A percentile compares a stretch with the other conserved stretches of the same genome.
phyloP scores from a whole-genome alignment of 1,140 invertebrate genomes.

The Heliconius congener region DNA sequence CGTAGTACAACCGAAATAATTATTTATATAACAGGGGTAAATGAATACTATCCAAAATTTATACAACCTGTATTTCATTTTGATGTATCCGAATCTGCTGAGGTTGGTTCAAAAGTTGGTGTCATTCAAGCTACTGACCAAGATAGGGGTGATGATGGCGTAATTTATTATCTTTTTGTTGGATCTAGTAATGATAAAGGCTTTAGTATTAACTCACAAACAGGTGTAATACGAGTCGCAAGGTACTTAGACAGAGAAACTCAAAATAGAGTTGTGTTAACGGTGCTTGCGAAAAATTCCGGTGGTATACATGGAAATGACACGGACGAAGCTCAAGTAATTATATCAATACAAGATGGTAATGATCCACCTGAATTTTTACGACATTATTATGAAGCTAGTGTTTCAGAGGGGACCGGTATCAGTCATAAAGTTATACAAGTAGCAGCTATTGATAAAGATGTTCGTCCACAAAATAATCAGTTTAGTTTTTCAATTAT shows the following conservation, averaged over 20 bases:
- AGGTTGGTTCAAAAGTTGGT: slow-evolving; percentile 92
- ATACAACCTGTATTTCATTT: slow-evolving; percentile 95
- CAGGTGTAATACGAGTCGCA: slow-evolving; percentile 92
- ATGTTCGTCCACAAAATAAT: slow-evolving; percentile 94
- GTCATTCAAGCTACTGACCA: slow-evolving; percentile 94
- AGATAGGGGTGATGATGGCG: slow-evolving; percentile 95
- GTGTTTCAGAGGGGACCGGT: slow-evolving; percentile 88
- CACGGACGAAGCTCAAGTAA: slow-evolving; percentile 96
- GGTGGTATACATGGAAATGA: slow-evolving; percentile 96
- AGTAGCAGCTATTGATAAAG: slow-evolving; percentile 94
- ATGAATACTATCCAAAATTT: slow-evolving; percentile 96
- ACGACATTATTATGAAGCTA: slow-evolving; percentile 87
- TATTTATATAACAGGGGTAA: slow-evolving; percentile 93
- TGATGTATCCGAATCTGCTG: slow-evolving; percentile 95
- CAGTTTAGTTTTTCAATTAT: slow-evolving; percentile 96
- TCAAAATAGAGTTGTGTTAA: slow-evolving; percentile 93
- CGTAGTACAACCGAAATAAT: slow-evolving; percentile 87
- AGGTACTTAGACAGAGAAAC: slow-evolving; percentile 93
- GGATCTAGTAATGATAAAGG: slow-evolving; percentile 96
- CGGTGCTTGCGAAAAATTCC: slow-evolving; percentile 96
- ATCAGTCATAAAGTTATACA: slow-evolving; percentile 88
- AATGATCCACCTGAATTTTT: slow-evolving; percentile 97
- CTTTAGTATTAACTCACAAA: slow-evolving; percentile 92
- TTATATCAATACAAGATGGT: slow-evolving; percentile 96
- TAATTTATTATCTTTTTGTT: slow-evolving; percentile 95